Base-by-base conservation (phyloP, 1,140 invertebrate species). In the Pseudomyrmex concolor region DNA sequence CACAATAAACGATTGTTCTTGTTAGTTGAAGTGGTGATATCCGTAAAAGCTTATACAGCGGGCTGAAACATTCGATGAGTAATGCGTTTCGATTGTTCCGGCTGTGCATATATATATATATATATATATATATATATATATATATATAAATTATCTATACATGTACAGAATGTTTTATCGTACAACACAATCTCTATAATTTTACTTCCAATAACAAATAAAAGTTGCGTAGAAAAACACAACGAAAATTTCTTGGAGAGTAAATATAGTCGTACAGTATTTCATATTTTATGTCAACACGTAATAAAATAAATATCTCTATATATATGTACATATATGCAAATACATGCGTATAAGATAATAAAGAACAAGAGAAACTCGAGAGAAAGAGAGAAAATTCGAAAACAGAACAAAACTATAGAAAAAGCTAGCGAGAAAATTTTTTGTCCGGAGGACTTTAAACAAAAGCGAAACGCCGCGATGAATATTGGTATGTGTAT, bases 21-120 rank as follows among this genome's bases (percentile, higher is more conserved):
- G 71, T 64, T 84, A 87, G 73, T 87, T 81, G 81, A 86, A 87
- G 64, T 83, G 62, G 13, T 48, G 85, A 72, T 86, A 84, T 64
- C 57, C 45, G 57, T 67, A 74, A 83, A 83, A 85, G 72, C 80
- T 45, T 22, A 76, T 19, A 34, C 0, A 34, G 45, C 22, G 17
- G 43, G 54, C 43, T 25, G 43, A 54, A 78, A 10, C 81, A 15
- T 2, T 48, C 57, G 55, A 76, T 83, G 57, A 85, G 63, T 85
- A 83, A 83, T 73, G 55, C 17, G 57, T 60, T 60, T 43, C 13
- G 54, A 60, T 71, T 70, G 43, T 25, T 71, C 34, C n/a, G 45
- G 19, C 5, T 34, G 7, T 17, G 22, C 45, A 2, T 19, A 34
- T 34, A 34, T 7, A 34, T 34, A 34, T 25, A 25, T 25, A 25